Percentiles rank a stretch among this genome's conserved stretches.
phyloP scores from a whole-genome alignment of 2,797 vertebrate species.

The Eutrigla gurnardus region DNA sequence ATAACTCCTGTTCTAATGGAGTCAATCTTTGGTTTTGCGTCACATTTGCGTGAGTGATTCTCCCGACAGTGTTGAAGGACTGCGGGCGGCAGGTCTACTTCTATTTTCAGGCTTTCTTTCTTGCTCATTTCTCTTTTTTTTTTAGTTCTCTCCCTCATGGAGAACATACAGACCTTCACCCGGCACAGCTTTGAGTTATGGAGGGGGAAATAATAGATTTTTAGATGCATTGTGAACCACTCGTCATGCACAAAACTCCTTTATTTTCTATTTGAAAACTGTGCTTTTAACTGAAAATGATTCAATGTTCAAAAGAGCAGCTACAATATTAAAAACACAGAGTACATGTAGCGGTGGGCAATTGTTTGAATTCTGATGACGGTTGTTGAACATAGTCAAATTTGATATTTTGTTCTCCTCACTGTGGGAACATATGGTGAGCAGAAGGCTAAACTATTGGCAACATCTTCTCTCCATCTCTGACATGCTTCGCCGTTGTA shows the following conservation, averaged over 20 bases:
- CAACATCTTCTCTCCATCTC: too few relatives aligned
- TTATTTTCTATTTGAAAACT: constrained; percentile 13
- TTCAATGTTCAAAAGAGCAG: background rate
- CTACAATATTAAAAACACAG: background rate
- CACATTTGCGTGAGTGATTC: constrained; percentile 49
- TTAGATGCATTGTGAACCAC: constrained; percentile 3
- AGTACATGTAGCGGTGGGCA: background rate
- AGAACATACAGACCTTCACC: constrained; percentile 1
- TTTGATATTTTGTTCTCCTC: background rate
- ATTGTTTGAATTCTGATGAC: background rate
- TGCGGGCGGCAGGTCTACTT: constrained; percentile 41
- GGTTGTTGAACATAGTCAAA: constrained; percentile 8
- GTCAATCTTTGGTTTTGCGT: constrained; percentile 26
- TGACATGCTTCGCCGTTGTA: too few relatives aligned
- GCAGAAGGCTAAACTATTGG: too few relatives aligned
- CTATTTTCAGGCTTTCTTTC: constrained; percentile 27
- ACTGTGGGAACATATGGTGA: too few relatives aligned
- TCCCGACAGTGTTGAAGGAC: constrained; percentile 31
- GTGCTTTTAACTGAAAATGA: background rate
- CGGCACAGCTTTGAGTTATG: constrained; percentile 7
- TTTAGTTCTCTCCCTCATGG: constrained; percentile 7
- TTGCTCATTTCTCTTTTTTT: constrained; percentile 40
- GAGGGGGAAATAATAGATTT: constrained; percentile 27
- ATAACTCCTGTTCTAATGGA: constrained; percentile 14
- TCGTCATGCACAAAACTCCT: constrained; percentile 11